Conservation (phyloP, 2,888 invertebrate genomes). For the Miltochrista miniata region DNA sequence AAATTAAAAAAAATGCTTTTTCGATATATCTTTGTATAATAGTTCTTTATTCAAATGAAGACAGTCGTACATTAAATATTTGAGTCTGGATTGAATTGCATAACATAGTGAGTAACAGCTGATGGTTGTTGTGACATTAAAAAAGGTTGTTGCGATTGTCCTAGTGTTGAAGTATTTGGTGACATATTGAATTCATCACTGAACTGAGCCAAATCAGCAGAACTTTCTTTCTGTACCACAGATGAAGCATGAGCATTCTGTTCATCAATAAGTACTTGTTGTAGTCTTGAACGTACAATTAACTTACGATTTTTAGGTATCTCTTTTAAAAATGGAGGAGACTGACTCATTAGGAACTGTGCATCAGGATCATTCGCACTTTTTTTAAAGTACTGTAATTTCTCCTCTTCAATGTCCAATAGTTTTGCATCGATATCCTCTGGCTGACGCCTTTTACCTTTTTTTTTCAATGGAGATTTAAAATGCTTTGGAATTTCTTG, state of each 20-base stretch:
- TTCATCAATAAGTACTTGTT: constrained; percentile 19
- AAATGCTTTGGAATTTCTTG: constrained; percentile 4
- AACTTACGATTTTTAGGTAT: constrained; percentile 12
- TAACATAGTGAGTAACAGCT: constrained; percentile 4
- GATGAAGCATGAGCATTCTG: constrained; percentile 4
- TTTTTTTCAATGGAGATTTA: constrained; percentile 1
- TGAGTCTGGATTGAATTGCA: constrained; percentile 3
- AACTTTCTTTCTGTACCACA: constrained; percentile 2
- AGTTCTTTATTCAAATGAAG: too few relatives aligned
- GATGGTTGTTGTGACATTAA: neutral
- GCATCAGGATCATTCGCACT: constrained; percentile 14
- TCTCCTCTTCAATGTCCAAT: constrained; percentile 13
- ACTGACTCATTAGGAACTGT: constrained; percentile 23
- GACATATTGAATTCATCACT: constrained; percentile 2
- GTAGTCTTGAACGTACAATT: constrained; percentile 11
- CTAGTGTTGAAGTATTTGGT: constrained; percentile 2
- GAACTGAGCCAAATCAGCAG: constrained; percentile 5
- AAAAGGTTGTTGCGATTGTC: constrained; percentile 5
- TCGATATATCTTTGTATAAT: too few relatives aligned
- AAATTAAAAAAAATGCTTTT: too few relatives aligned
- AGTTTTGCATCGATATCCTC: neutral
- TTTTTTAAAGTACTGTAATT: constrained; percentile 7
- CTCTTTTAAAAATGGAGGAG: constrained; percentile 19
- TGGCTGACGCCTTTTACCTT: constrained; percentile 7
- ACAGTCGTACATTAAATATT: too few relatives aligned